Conservation (phyloP, 2,113 vertebrate genomes). For the Hassar affinis region DNA sequence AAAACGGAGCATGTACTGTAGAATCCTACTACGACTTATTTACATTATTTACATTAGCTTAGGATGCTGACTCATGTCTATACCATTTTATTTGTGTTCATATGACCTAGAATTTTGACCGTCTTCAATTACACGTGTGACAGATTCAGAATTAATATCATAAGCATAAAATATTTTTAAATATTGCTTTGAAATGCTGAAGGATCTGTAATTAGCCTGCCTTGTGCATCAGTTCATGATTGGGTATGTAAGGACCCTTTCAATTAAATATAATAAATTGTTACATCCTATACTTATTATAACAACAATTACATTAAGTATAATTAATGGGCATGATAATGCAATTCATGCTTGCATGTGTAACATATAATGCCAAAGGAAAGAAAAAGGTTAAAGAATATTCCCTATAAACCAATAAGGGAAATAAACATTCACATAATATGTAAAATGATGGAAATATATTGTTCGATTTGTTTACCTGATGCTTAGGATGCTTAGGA, state of each 20-base stretch:
- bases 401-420: neutral
- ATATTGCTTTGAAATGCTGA: neutral
- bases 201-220: neutral
- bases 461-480: neutral
- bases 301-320: conserved; percentile 3
- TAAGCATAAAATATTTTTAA: neutral
- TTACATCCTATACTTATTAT: neutral
- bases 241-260: neutral
- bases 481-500: neutral
- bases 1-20: neutral
- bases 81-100: neutral
- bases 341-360: neutral
- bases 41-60: neutral
- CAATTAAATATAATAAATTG: neutral
- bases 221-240: neutral
- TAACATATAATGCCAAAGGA: neutral
- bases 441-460: neutral
- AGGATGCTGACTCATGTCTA: neutral
- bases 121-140: neutral
- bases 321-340: neutral
- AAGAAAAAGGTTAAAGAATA: neutral
- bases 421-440: neutral
- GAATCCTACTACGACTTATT: too few relatives aligned
- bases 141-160: neutral
- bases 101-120: neutral